phyloP scores from a whole-genome alignment of 2,888 invertebrate species.

The Leucophenga montana region DNA sequence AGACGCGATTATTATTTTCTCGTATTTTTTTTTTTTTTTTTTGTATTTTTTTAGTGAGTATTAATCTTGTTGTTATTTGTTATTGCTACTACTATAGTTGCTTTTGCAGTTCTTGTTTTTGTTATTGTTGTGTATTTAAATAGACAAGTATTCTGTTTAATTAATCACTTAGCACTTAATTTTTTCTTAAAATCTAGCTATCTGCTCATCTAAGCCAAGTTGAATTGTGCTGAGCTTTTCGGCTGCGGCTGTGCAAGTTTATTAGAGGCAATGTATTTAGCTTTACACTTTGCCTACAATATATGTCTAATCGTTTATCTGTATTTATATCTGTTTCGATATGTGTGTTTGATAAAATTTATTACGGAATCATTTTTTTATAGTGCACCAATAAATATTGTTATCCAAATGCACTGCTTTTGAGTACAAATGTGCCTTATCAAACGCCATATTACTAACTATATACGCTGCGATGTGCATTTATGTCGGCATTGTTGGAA shows the following conservation, averaged over 20 bases:
- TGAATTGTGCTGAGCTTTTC: slow-evolving; percentile 7
- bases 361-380: too few relatives aligned
- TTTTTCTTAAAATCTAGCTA: background rate
- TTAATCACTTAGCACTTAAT: slow-evolving; percentile 62
- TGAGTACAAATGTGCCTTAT: too few relatives aligned
- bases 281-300: background rate
- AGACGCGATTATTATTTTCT: slow-evolving; percentile 12
- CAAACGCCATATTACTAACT: too few relatives aligned
- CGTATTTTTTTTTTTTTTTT: background rate
- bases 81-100: background rate
- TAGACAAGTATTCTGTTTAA: slow-evolving; percentile 61
- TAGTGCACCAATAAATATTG: too few relatives aligned
- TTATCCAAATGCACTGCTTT: too few relatives aligned
- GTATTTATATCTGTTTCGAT: background rate
- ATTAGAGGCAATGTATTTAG: background rate
- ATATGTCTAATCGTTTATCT: slow-evolving; percentile 17
- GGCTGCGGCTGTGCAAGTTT: background rate
- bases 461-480: too few relatives aligned
- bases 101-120: slow-evolving; percentile 6
- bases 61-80: slow-evolving; percentile 1
- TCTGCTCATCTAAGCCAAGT: background rate
- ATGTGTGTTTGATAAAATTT: too few relatives aligned
- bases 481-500: too few relatives aligned
- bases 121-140: slow-evolving; percentile 44
- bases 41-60: background rate